Evolutionary conservation across 1,140 invertebrate species (phyloP), one percentile per base, ranked within the genome.

Genomic region (Monomorium pharaonis): DNA sequence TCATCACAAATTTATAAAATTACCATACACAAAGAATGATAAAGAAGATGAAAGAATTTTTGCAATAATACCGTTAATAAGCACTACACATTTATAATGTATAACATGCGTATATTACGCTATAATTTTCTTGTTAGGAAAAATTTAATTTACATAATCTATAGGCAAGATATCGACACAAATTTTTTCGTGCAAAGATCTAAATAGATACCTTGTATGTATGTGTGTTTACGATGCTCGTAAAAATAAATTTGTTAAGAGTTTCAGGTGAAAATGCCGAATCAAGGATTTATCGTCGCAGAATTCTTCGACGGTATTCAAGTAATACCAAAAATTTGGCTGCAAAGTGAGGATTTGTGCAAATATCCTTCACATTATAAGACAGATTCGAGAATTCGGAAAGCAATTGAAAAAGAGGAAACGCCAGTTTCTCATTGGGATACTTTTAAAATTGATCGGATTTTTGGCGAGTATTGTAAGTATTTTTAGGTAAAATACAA

Each of bases 381-480:
- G 12, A 75, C 14, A 16, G 33, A 74, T 21, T 2, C 0, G 4
- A 33, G n/a, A 42, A 42, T 58, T 74, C 30, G 33, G 0, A 56
- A 74, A 1, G 51, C 72, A 2, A 6, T 75, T 30, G 47, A 58
- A 18, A 58, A 58, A 18, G 30, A 27, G 2, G 33, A 75, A 75
- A 24, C 4, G 1, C 51, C 72, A 21, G 16, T 0, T 27, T 16
- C 3, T 18, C 1, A 21, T 18, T 72, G 33, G 51, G 0, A 51
- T 21, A 18, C 16, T 10, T 24, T 5, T 10, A 58, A 37, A 75
- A 18, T 75, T 56, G 1, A 14, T 16, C 30, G 33, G 3, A 75
- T 42, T 56, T 75, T 75, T 75, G 14, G 72, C 72, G 21, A 75
- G 7, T 75, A 75, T 58, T 12, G 72, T 75, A 74, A 74, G 51